Percentiles rank a stretch among this genome's conserved stretches.
Conservation (phyloP, 2,113 vertebrate genomes). For the Donacobius atricapilla region DNA sequence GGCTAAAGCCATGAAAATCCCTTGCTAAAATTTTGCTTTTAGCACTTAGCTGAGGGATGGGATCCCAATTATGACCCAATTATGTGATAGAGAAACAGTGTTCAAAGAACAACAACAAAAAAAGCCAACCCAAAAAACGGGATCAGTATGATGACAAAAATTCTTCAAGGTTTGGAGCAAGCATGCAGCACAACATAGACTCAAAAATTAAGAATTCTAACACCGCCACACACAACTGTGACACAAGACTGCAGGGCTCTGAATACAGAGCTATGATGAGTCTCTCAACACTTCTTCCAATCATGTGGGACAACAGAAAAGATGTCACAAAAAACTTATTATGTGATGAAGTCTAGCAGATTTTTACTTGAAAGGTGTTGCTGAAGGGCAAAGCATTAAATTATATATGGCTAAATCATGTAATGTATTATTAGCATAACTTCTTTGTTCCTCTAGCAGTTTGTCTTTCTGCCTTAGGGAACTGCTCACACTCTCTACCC, state of each 20-base stretch:
- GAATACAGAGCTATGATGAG: background rate
- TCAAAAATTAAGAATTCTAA: background rate
- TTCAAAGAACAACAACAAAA: background rate
- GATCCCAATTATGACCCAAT: background rate
- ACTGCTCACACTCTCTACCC: background rate
- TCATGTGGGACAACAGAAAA: background rate
- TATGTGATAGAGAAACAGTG: background rate
- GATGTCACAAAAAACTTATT: background rate
- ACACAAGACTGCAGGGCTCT: background rate
- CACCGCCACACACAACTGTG: background rate
- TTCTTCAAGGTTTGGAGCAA: background rate
- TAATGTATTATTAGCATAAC: background rate
- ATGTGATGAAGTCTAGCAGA: background rate
- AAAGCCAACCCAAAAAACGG: background rate
- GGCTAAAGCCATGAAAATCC: background rate
- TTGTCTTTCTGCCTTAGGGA: background rate
- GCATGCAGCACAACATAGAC: background rate
- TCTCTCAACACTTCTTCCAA: background rate
- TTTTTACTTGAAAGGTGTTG: background rate
- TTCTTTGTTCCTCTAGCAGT: background rate
- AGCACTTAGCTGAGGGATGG: background rate
- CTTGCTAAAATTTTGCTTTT: background rate
- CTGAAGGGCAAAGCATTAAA: background rate
- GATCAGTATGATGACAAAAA: background rate
- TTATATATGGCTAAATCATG: background rate